Conservation (phyloP, 1,140 invertebrate genomes). For the Chironomus tepperi region DNA sequence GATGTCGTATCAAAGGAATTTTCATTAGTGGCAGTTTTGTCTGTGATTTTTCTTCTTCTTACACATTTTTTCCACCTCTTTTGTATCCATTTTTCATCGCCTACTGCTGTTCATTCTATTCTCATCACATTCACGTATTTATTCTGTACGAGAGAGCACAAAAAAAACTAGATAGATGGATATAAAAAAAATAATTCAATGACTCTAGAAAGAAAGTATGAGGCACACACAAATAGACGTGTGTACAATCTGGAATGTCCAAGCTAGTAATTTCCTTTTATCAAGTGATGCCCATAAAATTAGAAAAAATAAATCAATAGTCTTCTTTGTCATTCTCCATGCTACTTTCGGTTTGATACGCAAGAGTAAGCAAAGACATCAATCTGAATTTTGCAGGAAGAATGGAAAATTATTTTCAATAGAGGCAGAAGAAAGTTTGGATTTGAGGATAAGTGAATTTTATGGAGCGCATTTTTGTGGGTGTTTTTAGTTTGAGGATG, state of each 20-base stretch:
- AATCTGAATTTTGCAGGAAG: neutral
- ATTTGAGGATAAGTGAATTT: neutral
- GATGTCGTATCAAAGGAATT: no score
- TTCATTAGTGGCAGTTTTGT: no score
- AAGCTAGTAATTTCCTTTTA: constrained; percentile 1
- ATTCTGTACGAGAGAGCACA: no score
- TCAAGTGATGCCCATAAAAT: constrained; percentile 7
- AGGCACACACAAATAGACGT: no score
- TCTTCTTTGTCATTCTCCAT: neutral
- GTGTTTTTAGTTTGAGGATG: neutral
- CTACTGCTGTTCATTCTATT: no score
- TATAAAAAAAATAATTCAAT: no score
- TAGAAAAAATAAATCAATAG: constrained; percentile 9
- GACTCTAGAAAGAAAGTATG: no score
- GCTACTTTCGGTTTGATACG: neutral
- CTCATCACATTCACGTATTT: no score
- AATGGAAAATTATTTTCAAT: neutral
- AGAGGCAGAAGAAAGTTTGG: neutral
- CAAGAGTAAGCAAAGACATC: constrained; percentile 7
- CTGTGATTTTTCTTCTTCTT: no score
- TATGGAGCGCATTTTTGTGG: neutral
- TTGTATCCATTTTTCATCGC: no score
- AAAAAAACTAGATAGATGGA: no score
- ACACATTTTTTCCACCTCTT: no score
- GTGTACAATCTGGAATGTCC: neutral